Base-by-base conservation (phyloP, 2,113 vertebrate species). In the Sturnira hondurensis region DNA sequence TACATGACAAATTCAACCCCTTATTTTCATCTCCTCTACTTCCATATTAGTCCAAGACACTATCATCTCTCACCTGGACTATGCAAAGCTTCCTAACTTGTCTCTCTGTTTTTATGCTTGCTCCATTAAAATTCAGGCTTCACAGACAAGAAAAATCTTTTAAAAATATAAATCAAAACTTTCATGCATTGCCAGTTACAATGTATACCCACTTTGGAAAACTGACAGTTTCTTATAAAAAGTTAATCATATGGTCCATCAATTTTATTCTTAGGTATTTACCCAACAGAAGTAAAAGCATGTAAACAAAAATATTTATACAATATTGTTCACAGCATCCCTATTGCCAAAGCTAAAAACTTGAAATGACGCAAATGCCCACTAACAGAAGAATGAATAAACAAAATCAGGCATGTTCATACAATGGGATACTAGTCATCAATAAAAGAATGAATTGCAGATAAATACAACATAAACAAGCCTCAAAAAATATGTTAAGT, bases 281-380 rank as follows among this genome's bases (percentile, higher is more conserved):
- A 90, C 26, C 10, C 41, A 78, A 86, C 43, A 96, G 41, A 74
- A 95, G 26, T 89, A 56, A 94, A 96, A 89, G 50, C n/a, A 89
- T 4, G 13, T 38, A 11, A 47, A 65, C 68, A 71, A 94, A 93
- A 94, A 93, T 56, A 86, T 86, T 89, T 89, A 89, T 20, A 65
- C 1, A 71, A 90, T 61, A 90, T 38, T 65, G 12, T 86, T 90
- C 33, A 83, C 8, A 41, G 54, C 24, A 94, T 41, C 61, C 68
- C 83, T 87, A 77, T 71, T 82, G 87, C n/a, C 84, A 80, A 88
- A 84, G 54, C 43, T 83, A 83, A 85, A 91, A 88, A 67, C 43
- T 92, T 38, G 20, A 96, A 87, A 71, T 94, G 38, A 87, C 9
- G 16, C 41, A 82, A 94, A 58, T 74, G 67, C 68, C 83, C 45